Base-by-base conservation (phyloP, 1,140 invertebrate species). In the Apis laboriosa region DNA sequence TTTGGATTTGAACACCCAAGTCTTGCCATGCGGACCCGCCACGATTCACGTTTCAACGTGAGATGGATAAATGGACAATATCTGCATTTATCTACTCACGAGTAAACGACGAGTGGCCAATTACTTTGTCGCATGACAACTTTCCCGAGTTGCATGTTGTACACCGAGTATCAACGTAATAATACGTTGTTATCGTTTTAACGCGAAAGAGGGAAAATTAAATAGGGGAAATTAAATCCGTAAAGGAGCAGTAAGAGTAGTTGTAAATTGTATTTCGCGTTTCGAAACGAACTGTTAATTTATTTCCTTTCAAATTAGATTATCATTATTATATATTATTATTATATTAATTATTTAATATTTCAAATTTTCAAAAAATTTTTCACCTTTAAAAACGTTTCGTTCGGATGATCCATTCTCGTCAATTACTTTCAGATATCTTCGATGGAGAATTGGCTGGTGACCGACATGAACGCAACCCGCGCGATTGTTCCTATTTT, bases 391-490 rank as follows among this genome's bases (percentile, higher is more conserved):
- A 9, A 3, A 11, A 1, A 15, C 13, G 1, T 53, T 7, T 70
- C 49, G 15, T 5, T 3, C 9, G 9, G 2, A 19, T 17, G 19
- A 15, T 28, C 8, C n/a, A 60, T 51, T n/a, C 13, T n/a, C 13
- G 12, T 66, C 2, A 8, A 61, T 56, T 12, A 76, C 80, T 91
- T 92, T 88, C 85, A 96, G 94, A 94, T 96, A 77, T 94, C 95
- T 74, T 95, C 95, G 2, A 87, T 96, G 4, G 94, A 95, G n/a
- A 94, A 95, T 72, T 97, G 96, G 96, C 90, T 95, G 56, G 93
- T 97, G 5, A 95, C 95, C 43, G 96, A 97, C 83, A 94, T 96
- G 55, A 95, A 95, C 83, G 94, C 95, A 4, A 92, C 93, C 0
- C 91, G 94, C 56, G 92, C 94, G 11, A 90, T 95, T 2, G 88